These are phyloP conservation scores for Arvicola amphibius DNA, from an alignment of 2,797 vertebrate species.

Conservation along the genomic window DNA sequence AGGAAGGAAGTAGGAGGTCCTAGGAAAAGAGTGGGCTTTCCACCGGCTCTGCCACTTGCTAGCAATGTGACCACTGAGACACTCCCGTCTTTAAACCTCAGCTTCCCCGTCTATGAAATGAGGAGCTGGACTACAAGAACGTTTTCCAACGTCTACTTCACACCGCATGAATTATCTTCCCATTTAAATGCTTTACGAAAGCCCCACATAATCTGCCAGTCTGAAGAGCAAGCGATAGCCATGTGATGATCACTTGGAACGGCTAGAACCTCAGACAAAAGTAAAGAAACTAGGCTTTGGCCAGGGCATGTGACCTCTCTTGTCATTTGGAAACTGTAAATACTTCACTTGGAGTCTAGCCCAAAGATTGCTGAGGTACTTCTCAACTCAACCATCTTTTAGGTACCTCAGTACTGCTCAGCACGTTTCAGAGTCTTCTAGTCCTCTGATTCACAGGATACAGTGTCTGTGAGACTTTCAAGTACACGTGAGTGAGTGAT, in stretches of 20 bases:
- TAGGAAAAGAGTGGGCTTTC: not conserved
- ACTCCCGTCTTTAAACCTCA: constrained; percentile 59
- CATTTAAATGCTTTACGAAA: not conserved
- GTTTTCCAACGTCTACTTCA: constrained; percentile 47
- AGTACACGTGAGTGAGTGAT: constrained; percentile 1
- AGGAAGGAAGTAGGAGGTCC: constrained; percentile 29
- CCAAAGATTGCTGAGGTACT: constrained; percentile 47
- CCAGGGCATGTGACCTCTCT: constrained; percentile 7
- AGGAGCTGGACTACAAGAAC: not conserved
- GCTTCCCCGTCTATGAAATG: constrained; percentile 41
- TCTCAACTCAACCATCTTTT: constrained; percentile 6
- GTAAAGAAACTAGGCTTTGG: constrained; percentile 64
- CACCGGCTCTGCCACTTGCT: not conserved
- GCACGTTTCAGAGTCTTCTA: constrained; percentile 7
- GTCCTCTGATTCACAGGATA: not conserved
- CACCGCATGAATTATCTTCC: constrained; percentile 50
- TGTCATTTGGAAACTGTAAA: constrained; percentile 63
- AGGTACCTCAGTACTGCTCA: not conserved
- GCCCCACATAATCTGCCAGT: constrained; percentile 11
- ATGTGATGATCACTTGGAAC: constrained; percentile 46
- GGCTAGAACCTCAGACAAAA: constrained; percentile 61
- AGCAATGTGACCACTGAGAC: not conserved
- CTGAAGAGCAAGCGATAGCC: constrained; percentile 13
- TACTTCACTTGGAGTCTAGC: constrained; percentile 41
- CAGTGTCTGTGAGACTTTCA: constrained; percentile 45